Evolutionary conservation across 2,113 vertebrate species (phyloP).

Genomic region (Rhagologus leucostigma): DNA sequence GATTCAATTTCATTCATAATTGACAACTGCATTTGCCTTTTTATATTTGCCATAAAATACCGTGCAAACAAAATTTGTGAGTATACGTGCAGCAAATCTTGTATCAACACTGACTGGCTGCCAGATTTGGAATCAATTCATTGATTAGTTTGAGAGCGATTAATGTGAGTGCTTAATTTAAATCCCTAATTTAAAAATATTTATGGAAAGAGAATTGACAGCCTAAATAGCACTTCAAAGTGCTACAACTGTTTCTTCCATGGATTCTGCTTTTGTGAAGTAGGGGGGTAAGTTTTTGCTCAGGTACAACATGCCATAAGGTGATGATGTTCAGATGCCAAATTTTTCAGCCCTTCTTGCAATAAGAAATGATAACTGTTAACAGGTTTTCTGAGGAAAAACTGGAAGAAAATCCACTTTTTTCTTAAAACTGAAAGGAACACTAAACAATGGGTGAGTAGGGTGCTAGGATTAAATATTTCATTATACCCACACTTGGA

Average conservation of each 20-base stretch:
- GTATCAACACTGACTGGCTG: neutral
- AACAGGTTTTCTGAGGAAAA: neutral
- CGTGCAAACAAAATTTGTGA: constrained; percentile 8
- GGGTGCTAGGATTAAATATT: neutral
- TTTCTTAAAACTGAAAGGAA: neutral
- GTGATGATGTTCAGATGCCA: neutral
- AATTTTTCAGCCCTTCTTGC: neutral
- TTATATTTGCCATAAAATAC: constrained; percentile 7
- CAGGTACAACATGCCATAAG: neutral
- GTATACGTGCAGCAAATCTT: neutral
- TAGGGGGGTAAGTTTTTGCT: neutral
- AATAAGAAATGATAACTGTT: neutral
- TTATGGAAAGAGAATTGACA: neutral
- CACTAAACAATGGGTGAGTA: neutral
- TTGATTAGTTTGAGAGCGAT: constrained; percentile 6
- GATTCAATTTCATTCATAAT: neutral
- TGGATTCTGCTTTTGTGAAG: neutral
- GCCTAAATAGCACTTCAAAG: neutral
- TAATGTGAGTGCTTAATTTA: neutral
- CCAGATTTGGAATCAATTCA: neutral
- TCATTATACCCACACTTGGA: neutral
- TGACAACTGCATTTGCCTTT: constrained; percentile 9
- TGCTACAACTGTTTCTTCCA: neutral
- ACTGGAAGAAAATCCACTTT: neutral
- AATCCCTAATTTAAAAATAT: neutral